Evolutionary conservation across 30 jellyfish, hydroid and myxozoan species (phyloP).

Genomic region (Cassiopea xamachana): DNA sequence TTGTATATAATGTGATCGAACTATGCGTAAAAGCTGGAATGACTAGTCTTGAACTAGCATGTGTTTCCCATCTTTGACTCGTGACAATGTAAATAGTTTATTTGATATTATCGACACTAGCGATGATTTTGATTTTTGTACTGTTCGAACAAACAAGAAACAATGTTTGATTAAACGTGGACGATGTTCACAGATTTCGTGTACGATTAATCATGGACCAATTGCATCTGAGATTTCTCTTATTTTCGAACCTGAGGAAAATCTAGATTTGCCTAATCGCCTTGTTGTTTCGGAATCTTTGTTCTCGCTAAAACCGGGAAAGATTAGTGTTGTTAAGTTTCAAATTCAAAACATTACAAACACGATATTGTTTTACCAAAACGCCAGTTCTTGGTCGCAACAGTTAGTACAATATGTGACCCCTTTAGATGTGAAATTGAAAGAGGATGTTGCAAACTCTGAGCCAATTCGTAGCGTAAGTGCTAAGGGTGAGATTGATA

Average conservation of each 20-base stretch:
- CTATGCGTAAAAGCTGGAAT: slow-evolving; percentile 15
- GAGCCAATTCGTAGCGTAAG: not conserved
- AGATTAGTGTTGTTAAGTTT: slow-evolving; percentile 21
- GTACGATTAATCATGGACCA: slow-evolving; percentile 11
- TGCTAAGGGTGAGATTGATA: slow-evolving; percentile 3
- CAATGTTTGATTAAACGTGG: slow-evolving; percentile 4
- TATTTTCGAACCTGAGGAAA: slow-evolving; percentile 5
- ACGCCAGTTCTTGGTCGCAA: slow-evolving; percentile 40
- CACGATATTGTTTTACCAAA: slow-evolving; percentile 55
- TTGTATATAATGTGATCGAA: slow-evolving; percentile 56
- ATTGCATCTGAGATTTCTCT: not conserved
- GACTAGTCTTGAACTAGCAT: not conserved
- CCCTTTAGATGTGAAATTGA: slow-evolving; percentile 18
- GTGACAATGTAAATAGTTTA: slow-evolving; percentile 1
- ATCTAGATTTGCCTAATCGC: slow-evolving; percentile 27
- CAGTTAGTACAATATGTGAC: slow-evolving; percentile 58
- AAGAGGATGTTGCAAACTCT: not conserved
- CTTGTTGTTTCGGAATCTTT: slow-evolving; percentile 45
- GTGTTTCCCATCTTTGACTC: not conserved
- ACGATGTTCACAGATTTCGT: not conserved
- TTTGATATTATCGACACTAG: not conserved
- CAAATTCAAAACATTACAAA: slow-evolving; percentile 46
- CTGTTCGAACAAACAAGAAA: slow-evolving; percentile 18
- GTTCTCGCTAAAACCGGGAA: slow-evolving; percentile 37
- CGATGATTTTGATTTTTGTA: not conserved